Percentiles rank a stretch among this genome's conserved stretches.
These are phyloP conservation scores for Lutjanus erythropterus DNA, from an alignment of 2,113 vertebrate species.

Conservation along the genomic window DNA sequence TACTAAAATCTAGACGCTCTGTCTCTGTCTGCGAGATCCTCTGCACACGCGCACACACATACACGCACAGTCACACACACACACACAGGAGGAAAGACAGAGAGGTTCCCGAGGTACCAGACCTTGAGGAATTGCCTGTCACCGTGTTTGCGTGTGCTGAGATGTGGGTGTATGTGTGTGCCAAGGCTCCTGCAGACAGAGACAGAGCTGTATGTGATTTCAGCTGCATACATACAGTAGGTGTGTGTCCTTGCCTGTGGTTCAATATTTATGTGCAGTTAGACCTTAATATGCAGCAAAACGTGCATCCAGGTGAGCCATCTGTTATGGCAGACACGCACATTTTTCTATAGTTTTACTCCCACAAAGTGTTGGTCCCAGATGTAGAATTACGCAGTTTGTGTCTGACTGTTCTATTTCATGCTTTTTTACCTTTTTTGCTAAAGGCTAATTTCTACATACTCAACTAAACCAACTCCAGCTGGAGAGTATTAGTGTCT, in stretches of 20 bases:
- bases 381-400: constrained; percentile 26
- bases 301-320: background rate
- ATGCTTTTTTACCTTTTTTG: constrained; percentile 61
- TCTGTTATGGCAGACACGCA: constrained; percentile 19
- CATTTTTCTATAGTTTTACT: constrained; percentile 10
- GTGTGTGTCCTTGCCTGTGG: constrained; percentile 14
- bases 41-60: background rate
- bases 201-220: constrained; percentile 34
- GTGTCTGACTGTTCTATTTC: constrained; percentile 33
- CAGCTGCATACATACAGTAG: constrained; percentile 23
- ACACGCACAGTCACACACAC: constrained; percentile 18
- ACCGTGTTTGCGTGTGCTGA: constrained; percentile 35
- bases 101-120: constrained; percentile 50
- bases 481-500: constrained; percentile 64
- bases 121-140: constrained; percentile 68
- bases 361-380: background rate
- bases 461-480: constrained; percentile 66
- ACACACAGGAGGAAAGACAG: constrained; percentile 29
- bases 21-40: constrained; percentile 47
- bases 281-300: background rate
- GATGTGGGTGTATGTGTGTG: constrained; percentile 35
- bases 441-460: constrained; percentile 67
- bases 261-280: constrained; percentile 31
- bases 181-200: constrained; percentile 46
- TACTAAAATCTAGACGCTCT: constrained; percentile 45